Evolutionary conservation across 2,113 vertebrate genomes (phyloP), one percentile per base, ranked within the genome.

Genomic region (Peromyscus polionotus): DNA sequence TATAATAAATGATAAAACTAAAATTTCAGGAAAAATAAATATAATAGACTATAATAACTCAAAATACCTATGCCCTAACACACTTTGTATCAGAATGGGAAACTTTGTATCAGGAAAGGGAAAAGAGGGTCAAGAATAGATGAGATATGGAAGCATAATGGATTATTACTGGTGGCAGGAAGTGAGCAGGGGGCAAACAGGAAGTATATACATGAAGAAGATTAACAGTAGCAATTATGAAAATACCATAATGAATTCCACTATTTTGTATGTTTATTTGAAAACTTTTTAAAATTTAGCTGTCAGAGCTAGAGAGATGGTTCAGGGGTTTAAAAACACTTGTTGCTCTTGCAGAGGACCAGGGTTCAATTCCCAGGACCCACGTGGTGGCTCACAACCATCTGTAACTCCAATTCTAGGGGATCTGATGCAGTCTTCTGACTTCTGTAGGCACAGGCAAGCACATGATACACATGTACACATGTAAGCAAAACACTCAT

Each of bases 21-120:
- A 94, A 83, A 84, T 48, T 63, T 80, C 22, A 92, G 61, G 73
- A 72, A 88, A 95, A 42, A 26, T 45, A 93, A 54, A 54, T 36
- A 81, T 54, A 85, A 2, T n/a, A 81, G 3, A 91, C 12, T 20
- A 89, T 39, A 91, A 90, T 79, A 48, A 93, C 54, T 94, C 73
- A 94, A 96, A 94, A 97, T 84, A 79, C n/a, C 36, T 81, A 86
- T 68, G 45, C 77, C 51, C 76, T 12, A 31, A 93, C 24, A 93
- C 95, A 26, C 42, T 93, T 81, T 90, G 36, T 26, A 28, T 92
- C 80, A 95, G 65, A 73, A 20, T 81, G n/a, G 76, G 33, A 79
- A 95, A 31, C 31, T 42, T 3, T 42, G 42, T 42, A 42, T 42
- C 42, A 42, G 36, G 22, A 39, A 14, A 11, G 20, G 20, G 12